Base-by-base conservation (phyloP, 2,113 vertebrate genomes). In the Dasyurus viverrinus region DNA sequence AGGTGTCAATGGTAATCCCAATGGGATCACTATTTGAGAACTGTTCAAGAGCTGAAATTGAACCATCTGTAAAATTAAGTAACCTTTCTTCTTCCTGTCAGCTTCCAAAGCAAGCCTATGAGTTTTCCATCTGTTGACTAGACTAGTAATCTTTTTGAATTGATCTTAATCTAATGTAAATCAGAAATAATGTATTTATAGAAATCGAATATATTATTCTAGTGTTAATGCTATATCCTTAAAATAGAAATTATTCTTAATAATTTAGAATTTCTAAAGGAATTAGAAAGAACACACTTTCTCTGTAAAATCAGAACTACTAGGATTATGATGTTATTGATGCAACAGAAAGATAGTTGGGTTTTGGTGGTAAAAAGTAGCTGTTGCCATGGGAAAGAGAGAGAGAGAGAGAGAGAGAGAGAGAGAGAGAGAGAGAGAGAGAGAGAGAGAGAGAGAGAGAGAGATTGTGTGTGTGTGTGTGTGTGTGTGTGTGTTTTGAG, bases 41-140 rank as follows among this genome's bases (percentile, higher is more conserved):
- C 84, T 93, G 91, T 96, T 97, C 95, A 96, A 97, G 97, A 92
- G 90, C 93, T 96, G 94, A 68, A 97, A 96, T 92, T 90, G 97
- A 98, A 97, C 97, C 96, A 98, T 98, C 95, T 97, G 97, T 93
- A 96, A 96, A 97, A 97, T 93, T 54, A 53, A 97, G 48, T 95
- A 95, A 92, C 95, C 19, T 90, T 91, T 12, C 89, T 12, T 95
- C 55, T 95, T 92, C 53, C 95, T 53, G 24, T 94, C 94, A 89
- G 96, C 93, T 97, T 96, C 94, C 95, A 97, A 96, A 96, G n/a
- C 52, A 60, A 94, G 10, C 2, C 91, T 93, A 97, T 97, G 97
- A 96, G 92, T 97, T 98, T 98, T 98, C 95, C 96, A 97, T 96
- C 96, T 98, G 97, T 93, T 96, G 94, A 95, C 94, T 97, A 98